A percentile compares a stretch with the other conserved stretches of the same genome.
Conservation (phyloP, 2,888 invertebrate species). For the Eretmocerus hayati region DNA sequence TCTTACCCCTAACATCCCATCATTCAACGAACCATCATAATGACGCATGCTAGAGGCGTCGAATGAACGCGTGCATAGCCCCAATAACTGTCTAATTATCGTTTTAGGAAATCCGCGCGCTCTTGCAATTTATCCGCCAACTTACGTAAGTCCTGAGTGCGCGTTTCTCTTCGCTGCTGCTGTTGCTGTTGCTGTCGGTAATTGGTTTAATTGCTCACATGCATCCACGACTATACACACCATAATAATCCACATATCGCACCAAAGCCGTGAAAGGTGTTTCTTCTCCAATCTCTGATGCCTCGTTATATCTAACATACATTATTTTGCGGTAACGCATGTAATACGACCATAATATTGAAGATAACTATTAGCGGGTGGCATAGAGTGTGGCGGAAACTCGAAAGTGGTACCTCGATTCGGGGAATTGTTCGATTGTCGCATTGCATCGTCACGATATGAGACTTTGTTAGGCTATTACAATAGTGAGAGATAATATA, state of each 20-base stretch:
- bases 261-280: constrained; percentile 17
- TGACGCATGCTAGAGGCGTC: constrained; percentile 11
- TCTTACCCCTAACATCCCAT: too few species aligned
- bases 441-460: too few species aligned
- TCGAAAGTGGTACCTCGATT: too few species aligned
- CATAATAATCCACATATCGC: constrained; percentile 6
- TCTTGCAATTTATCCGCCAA: too few species aligned
- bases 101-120: constrained; percentile 46
- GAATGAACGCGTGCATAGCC: constrained; percentile 33
- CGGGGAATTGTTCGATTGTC: too few species aligned
- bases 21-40: too few species aligned
- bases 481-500: too few species aligned
- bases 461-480: too few species aligned
- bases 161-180: constrained; percentile 19
- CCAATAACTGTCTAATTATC: constrained; percentile 49
- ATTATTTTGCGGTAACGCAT: too few species aligned
- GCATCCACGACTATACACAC: constrained; percentile 38
- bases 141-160: constrained; percentile 44
- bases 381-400: too few species aligned
- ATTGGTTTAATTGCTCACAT: constrained; percentile 43
- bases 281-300: too few species aligned
- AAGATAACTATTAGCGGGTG: not conserved
- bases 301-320: too few species aligned
- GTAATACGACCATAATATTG: not conserved
- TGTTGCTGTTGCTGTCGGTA: constrained; percentile 34